phyloP scores from a whole-genome alignment of 2,113 vertebrate genomes.

The Xiphophorus maculatus region DNA sequence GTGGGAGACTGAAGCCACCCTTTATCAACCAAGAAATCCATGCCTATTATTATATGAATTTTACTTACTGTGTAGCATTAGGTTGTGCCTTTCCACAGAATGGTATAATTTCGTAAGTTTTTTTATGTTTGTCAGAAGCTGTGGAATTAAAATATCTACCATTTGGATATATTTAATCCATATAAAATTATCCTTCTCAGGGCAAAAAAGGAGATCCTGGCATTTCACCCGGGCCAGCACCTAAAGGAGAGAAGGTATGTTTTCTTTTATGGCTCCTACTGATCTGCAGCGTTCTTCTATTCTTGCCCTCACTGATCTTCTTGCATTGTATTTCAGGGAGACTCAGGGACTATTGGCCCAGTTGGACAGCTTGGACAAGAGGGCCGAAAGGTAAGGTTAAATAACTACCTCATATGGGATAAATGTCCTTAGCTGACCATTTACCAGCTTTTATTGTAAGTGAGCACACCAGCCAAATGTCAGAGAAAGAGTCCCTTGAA shows the following conservation, averaged over 20 bases:
- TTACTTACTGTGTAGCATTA: background rate
- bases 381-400: constrained; percentile 88
- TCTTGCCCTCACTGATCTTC: constrained; percentile 16
- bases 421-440: background rate
- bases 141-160: constrained; percentile 2
- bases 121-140: background rate
- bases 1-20: constrained; percentile 17
- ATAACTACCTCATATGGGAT: background rate
- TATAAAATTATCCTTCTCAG: constrained; percentile 70
- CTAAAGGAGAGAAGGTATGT: constrained; percentile 90
- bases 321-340: constrained; percentile 81
- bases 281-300: background rate
- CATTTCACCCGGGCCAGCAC: constrained; percentile 90
- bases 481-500: constrained; percentile 4
- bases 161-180: background rate
- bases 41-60: constrained; percentile 6
- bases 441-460: background rate
- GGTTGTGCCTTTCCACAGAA: background rate
- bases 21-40: constrained; percentile 10
- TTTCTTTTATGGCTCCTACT: background rate
- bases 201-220: constrained; percentile 96
- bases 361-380: constrained; percentile 84
- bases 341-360: constrained; percentile 85
- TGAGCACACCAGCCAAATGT: background rate
- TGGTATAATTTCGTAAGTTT: background rate